Evolutionary conservation across 2,888 invertebrate species (phyloP), one percentile per base, ranked within the genome.

Genomic region (Muschampia plurimacula): DNA sequence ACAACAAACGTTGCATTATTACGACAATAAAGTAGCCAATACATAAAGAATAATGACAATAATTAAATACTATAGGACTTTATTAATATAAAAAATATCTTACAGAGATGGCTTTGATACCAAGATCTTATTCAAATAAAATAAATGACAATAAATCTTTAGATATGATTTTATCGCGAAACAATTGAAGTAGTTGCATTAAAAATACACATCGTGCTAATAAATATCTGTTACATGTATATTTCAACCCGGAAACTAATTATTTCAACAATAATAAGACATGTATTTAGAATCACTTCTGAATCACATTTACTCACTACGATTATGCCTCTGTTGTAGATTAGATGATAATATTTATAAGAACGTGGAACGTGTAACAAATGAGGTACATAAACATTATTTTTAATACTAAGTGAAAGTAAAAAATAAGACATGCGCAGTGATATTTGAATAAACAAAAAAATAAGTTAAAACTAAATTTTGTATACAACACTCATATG

Each of bases 311-410:
- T 0, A 57, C 6, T 60, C 6, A 46, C 28, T 68, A 59, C 41
- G 39, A 41, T 6, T 55, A 67, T 28, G 57, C 67, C 57, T 67
- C 59, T 59, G 67, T 44, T 67, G 60, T 72, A 72, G 66, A 32
- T 52, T 67, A 72, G 60, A 28, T 59, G 22, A 39, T 32, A 59
- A 69, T 57, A 28, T 28, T 57, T 41, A 13, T 73, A 74, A 60
- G 67, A 69, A 57, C 36, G 62, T 70, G 74, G 70, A 72, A 63
- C 63, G 36, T 63, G 67, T 72, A 63, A 72, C 55, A 67, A 49
- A 69, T 67, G 52, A 52, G 46, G 15, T 28, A 39, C 6, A 69
- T 49, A 28, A 39, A 59, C 2, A 59, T 32, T 13, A 36, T 1
- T 28, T 13, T 59, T 10, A 36, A 36, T 3, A 36, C 6, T 4